Base-by-base conservation (phyloP, 1,140 invertebrate genomes). In the Nixonia krombeini region DNA sequence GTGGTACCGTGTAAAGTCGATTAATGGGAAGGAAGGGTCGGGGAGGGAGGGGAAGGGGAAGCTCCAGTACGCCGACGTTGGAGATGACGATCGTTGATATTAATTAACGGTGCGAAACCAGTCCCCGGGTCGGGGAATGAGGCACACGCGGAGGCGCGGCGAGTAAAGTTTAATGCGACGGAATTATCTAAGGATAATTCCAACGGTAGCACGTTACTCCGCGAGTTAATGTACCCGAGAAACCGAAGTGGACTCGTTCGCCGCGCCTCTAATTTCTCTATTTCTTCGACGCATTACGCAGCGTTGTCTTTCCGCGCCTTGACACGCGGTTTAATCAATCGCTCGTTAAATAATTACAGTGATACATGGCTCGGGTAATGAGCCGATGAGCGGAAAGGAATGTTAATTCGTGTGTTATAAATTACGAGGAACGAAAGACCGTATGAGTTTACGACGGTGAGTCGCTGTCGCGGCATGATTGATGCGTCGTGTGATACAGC, bases 41-140 rank as follows among this genome's bases (percentile, higher is more conserved):
- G 9, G 38, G 21, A 12, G 33, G 6, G 16, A 52, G 37, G 42
- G 33, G 53, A 37, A 45, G 33, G 16, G 21, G 5, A 35, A 56
- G 40, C 37, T 35, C 35, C 53, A 21, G 6, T 6, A 58, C 45
- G 31, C 28, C 42, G 52, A 59, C 55, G 35, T 21, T 12, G 37
- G 28, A 53, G 67, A 68, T 58, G 64, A 69, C 70, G 55, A 57
- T 72, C 61, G 63, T 64, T 62, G 64, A 51, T 72, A 75, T 71
- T 75, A 71, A 75, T 71, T 75, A 75, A 71, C 67, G 69, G 57
- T 51, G 59, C 45, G 69, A 71, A 75, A 75, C 73, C 70, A 71
- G 73, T 75, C 67, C 67, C 47, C 62, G 57, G 61, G 57, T 65
- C 63, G 59, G 51, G 62, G 62, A 66, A n/a, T n/a, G n/a, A 47